Evolutionary conservation across 2,888 invertebrate species (phyloP), one percentile per base, ranked within the genome.

Genomic region (Beris morrisii): DNA sequence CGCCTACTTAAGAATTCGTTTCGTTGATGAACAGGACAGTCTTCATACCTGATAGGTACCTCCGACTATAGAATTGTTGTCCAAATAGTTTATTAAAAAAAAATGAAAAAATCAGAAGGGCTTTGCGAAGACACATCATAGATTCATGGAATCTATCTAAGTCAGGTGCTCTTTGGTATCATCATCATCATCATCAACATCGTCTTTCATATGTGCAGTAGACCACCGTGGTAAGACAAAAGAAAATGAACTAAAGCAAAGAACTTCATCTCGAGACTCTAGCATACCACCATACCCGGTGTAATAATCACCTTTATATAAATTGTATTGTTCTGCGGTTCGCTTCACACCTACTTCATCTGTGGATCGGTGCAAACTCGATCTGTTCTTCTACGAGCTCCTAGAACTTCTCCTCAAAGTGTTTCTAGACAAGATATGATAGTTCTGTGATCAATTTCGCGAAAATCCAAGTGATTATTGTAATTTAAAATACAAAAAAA

Each of bases 261-360:
- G 46, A 30, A 59, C 32, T 48, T 50, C n/a, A 30, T 32, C 31
- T 48, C 15, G n/a, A 48, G n/a, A 44, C 32, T 46, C 46, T 12
- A 59, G 59, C 43, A 9, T 3, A 38, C 9, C 9, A 38, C 9
- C 5, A 38, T 5, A 38, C 38, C 28, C 30, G 46, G 46, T 15
- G 59, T 31, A 59, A 59, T 59, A 31, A 12, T 22, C 54, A 66
- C 56, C 68, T 69, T 69, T 69, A 69, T 69, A 69, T 69, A 69
- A 69, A 68, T 68, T 57, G 69, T 56, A 65, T 67, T 69, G 69
- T 65, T 69, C 69, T 69, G 67, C 69, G 69, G 66, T 69, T 67
- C 69, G 69, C 66, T 69, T 69, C 69, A 69, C 69, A 69, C 66
- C 64, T 67, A 55, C 59, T 67, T 67, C 64, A 69, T 22, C 55